phyloP scores from a whole-genome alignment of 1,140 invertebrate genomes.

The Drosophila kepulauana region DNA sequence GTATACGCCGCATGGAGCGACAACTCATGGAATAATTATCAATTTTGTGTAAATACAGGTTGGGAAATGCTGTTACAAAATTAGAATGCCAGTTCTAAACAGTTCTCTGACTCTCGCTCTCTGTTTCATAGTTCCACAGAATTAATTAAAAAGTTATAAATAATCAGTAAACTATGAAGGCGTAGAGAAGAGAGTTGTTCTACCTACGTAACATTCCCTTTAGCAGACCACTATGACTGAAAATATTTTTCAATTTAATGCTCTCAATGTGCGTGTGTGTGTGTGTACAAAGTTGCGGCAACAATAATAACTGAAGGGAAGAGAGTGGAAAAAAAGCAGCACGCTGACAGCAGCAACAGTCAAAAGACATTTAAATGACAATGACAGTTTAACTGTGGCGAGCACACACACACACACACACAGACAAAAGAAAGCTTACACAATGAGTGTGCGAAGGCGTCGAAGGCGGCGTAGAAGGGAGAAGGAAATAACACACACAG shows the following conservation, averaged over 20 bases:
- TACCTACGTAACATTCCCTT: background rate
- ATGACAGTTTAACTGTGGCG: slow-evolving; percentile 72
- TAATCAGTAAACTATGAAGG: slow-evolving; percentile 37
- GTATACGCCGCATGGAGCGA: background rate
- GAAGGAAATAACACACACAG: slow-evolving; percentile 17
- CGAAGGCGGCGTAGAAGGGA: background rate
- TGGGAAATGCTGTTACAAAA: background rate
- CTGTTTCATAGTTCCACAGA: slow-evolving; percentile 1
- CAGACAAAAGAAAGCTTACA: slow-evolving; percentile 44
- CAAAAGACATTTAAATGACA: slow-evolving; percentile 82
- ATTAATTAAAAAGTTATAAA: slow-evolving; percentile 63
- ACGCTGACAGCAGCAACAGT: slow-evolving; percentile 65
- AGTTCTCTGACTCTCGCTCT: background rate
- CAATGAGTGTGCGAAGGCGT: slow-evolving; percentile 19
- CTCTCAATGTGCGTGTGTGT: slow-evolving; percentile 17
- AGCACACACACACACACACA: slow-evolving; percentile 3
- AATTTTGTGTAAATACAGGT: background rate
- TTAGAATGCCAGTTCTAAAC: background rate
- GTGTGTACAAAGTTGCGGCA: slow-evolving; percentile 32
- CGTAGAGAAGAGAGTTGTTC: background rate
- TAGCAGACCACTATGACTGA: slow-evolving; percentile 4
- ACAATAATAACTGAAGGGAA: slow-evolving; percentile 25
- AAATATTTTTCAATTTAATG: slow-evolving; percentile 60
- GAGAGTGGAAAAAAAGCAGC: slow-evolving; percentile 13
- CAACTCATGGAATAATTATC: background rate